phyloP scores from a whole-genome alignment of 2,113 vertebrate genomes.

The Acanthisitta chloris region DNA sequence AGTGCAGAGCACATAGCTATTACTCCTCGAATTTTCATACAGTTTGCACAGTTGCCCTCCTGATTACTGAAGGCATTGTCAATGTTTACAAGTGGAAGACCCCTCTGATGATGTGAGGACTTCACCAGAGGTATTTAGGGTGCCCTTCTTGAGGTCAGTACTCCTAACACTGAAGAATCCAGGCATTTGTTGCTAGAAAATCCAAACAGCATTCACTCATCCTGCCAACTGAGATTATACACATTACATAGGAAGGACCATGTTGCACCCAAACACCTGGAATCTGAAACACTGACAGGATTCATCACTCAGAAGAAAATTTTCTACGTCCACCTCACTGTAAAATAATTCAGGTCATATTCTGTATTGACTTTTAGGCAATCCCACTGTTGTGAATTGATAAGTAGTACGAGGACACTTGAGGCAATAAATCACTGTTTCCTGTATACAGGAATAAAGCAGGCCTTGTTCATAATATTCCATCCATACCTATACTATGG shows the following conservation, averaged over 20 bases:
- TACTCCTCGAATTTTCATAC: background rate
- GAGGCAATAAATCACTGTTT: background rate
- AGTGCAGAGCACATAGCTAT: background rate
- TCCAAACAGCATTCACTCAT: background rate
- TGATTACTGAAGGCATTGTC: background rate
- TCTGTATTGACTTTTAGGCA: background rate
- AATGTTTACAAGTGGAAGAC: background rate
- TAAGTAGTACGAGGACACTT: background rate
- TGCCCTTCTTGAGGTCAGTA: background rate
- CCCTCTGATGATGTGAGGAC: background rate
- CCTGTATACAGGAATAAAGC: background rate
- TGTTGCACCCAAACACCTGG: background rate
- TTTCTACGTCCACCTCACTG: background rate
- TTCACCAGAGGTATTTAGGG: background rate
- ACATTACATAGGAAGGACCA: background rate
- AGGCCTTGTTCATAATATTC: background rate
- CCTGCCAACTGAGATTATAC: background rate
- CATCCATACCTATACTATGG: background rate
- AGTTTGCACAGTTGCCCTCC: background rate
- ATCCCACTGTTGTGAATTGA: background rate
- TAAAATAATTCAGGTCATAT: background rate
- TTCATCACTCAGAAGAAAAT: background rate
- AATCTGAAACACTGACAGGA: background rate
- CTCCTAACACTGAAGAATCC: background rate
- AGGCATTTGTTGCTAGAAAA: background rate